Base-by-base conservation (phyloP, 2,113 vertebrate genomes). In the Geococcyx californianus region DNA sequence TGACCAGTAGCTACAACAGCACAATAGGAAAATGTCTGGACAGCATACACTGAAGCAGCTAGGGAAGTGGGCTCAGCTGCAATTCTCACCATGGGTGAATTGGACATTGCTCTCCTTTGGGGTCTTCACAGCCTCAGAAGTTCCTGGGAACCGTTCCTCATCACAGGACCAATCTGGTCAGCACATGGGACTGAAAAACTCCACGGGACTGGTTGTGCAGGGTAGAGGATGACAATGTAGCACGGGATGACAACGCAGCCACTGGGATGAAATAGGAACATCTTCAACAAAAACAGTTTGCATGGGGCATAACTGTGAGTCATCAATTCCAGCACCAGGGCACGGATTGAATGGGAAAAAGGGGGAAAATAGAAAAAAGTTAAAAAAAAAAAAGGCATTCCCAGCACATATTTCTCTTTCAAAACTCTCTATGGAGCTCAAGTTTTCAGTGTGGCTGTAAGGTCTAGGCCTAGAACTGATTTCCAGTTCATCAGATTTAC, bases 1-100 rank as follows among this genome's bases (percentile, higher is more conserved):
- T 23, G 25, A 26, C n/a, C 51, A 19, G 16, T 15, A n/a, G 49
- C 59, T 34, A 16, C 33, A 10, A 10, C 28, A 23, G 36, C 9
- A 40, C 0, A 2, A n/a, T 0, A 44, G 21, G 16, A 54, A 45
- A 20, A 34, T 3, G 20, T 25, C 17, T 3, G 3, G 34, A 38
- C 19, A 47, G 36, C 5, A 9, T 1, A 24, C 1, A 1, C 8
- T 2, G 8, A n/a, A 60, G 36, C 59, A 33, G 47, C 8, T 1
- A 3, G 28, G 2, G 20, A 38, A 58, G 51, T 31, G 44, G 40
- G 21, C 54, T 36, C 44, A 34, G 40, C 17, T 34, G 31, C 14
- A 29, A 24, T 59, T 38, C 40, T 52, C 42, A 38, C 59, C 44
- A 18, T 16, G 33, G 45, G 14, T 70, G 42, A 36, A 36, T 63